These are phyloP conservation scores for Hipposideros larvatus DNA, from an alignment of 2,797 vertebrate species.

Conservation along the genomic window DNA sequence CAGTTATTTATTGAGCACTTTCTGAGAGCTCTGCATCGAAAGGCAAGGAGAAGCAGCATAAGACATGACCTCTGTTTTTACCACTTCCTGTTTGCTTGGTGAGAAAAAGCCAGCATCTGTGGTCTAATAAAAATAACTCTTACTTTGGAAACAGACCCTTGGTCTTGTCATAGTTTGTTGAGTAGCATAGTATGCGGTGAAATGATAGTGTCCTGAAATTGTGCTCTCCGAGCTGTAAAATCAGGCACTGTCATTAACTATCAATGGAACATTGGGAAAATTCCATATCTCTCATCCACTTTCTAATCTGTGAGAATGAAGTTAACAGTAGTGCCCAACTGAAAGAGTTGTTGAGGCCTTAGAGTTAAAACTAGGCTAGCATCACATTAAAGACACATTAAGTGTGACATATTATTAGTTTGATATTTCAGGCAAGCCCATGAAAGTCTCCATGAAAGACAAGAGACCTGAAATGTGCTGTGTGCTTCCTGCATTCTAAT, in stretches of 20 bases:
- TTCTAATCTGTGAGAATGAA: conserved; percentile 57
- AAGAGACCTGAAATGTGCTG: not conserved
- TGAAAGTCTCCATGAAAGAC: conserved; percentile 35
- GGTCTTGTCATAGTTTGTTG: not conserved
- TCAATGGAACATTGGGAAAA: not conserved
- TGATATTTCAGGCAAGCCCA: conserved; percentile 55
- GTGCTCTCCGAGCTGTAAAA: not conserved
- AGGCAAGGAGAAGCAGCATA: not conserved
- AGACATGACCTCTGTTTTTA: conserved; percentile 1
- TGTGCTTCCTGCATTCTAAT: not conserved
- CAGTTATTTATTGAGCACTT: not conserved
- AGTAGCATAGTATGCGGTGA: not conserved
- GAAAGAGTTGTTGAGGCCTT: conserved; percentile 51
- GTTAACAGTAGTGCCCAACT: conserved; percentile 63
- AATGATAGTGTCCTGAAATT: not conserved
- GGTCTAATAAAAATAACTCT: not conserved
- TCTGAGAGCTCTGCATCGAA: not conserved
- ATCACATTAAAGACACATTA: conserved; percentile 33
- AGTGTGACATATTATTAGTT: conserved; percentile 34
- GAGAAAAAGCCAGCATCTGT: not conserved
- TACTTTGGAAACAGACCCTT: not conserved
- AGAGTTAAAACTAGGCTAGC: not conserved
- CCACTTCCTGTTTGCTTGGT: conserved; percentile 6
- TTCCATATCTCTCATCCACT: not conserved
- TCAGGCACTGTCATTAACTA: not conserved